Percentiles rank a stretch among this genome's conserved stretches.
phyloP scores from a whole-genome alignment of 2,888 invertebrate species.

The Brachyopa scutellaris region DNA sequence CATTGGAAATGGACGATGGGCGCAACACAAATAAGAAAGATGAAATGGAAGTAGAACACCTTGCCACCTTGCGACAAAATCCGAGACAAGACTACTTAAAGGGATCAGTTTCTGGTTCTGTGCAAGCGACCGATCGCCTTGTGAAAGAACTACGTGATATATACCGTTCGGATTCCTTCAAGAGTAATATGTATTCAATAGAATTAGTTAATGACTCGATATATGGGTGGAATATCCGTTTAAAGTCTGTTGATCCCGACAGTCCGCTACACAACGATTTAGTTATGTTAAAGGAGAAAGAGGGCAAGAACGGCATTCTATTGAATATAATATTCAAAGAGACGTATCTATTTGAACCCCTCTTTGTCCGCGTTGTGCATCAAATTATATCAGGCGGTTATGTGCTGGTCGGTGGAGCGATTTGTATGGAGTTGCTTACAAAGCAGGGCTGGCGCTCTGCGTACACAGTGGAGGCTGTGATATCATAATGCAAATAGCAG shows the following conservation, averaged over 20 bases:
- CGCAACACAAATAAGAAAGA: constrained; percentile 89
- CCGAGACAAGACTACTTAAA: constrained; percentile 80
- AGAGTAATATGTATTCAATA: constrained; percentile 92
- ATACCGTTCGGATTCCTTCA: constrained; percentile 98
- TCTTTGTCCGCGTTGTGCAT: constrained; percentile 98
- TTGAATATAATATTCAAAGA: constrained; percentile 99
- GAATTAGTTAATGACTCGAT: constrained; percentile 99
- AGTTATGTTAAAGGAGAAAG: constrained; percentile 94
- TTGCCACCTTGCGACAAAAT: constrained; percentile 86
- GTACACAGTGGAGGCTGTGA: constrained; percentile 98
- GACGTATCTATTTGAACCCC: constrained; percentile 99
- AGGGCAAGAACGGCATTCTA: constrained; percentile 97
- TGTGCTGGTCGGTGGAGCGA: constrained; percentile 98
- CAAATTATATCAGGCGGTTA: constrained; percentile 98
- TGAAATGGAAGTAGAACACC: constrained; percentile 94
- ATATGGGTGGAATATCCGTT: constrained; percentile 99
- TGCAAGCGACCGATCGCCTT: constrained; percentile 98
- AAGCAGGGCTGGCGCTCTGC: constrained; percentile 99
- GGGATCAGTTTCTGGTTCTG: constrained; percentile 97
- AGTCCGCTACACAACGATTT: constrained; percentile 97
- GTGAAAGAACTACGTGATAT: constrained; percentile 99
- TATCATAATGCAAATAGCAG: constrained; percentile 99
- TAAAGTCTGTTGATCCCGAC: constrained; percentile 98
- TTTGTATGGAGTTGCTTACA: constrained; percentile 99
- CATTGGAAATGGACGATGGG: constrained; percentile 93